phyloP scores from a whole-genome alignment of 2,113 vertebrate species.

The Plecturocebus donacophilus region DNA sequence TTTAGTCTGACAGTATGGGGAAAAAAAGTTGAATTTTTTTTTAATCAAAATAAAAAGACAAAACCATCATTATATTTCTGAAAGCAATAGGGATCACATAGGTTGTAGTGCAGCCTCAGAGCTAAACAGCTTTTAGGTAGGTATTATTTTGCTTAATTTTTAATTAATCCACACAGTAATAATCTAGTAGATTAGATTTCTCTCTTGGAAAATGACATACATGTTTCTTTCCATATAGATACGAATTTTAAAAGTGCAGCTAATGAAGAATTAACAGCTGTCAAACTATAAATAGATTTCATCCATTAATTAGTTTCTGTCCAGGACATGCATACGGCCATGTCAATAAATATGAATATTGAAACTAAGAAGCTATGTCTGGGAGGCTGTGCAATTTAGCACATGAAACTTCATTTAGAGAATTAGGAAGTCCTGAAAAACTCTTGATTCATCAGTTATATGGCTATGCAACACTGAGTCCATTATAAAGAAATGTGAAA shows the following conservation, averaged over 20 bases:
- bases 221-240: background rate
- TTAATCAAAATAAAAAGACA: conserved; percentile 12
- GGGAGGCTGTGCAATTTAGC: background rate
- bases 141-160: conserved; percentile 19
- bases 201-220: conserved; percentile 32
- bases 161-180: background rate
- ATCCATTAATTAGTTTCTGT: conserved; percentile 40
- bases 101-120: background rate
- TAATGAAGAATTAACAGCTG: conserved; percentile 35
- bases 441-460: background rate
- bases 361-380: background rate
- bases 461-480: background rate
- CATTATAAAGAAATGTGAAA: background rate
- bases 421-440: background rate
- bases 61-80: background rate
- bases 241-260: background rate
- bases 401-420: background rate
- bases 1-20: background rate
- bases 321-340: background rate
- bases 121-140: background rate
- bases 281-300: background rate
- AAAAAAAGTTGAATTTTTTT: background rate
- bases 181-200: background rate
- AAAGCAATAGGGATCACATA: background rate
- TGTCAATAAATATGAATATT: background rate